Conservation (phyloP, 2,113 vertebrate species). For the Rhegmatorhina hoffmannsi region DNA sequence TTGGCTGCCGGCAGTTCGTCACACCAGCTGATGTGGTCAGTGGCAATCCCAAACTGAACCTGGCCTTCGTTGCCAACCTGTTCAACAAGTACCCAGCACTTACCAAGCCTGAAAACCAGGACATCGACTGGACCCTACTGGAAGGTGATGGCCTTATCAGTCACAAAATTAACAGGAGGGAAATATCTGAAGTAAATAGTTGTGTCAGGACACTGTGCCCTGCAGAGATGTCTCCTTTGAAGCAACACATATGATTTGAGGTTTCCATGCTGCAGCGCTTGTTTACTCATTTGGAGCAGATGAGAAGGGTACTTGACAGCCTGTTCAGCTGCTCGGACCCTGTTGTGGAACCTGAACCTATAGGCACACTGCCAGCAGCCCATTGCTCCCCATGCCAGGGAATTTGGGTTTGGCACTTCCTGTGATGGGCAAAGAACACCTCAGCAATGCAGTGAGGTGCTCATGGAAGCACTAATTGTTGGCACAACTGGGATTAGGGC, state of each 20-base stretch:
- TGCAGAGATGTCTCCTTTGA: background rate
- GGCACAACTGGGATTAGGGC: background rate
- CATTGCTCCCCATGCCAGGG: fast-evolving
- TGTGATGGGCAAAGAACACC: background rate
- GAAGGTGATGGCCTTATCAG: slow-evolving; percentile 77
- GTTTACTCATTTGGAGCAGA: background rate
- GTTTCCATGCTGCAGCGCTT: background rate
- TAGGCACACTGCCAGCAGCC: background rate
- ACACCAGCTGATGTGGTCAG: slow-evolving; percentile 88
- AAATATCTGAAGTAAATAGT: background rate
- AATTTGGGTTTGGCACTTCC: background rate
- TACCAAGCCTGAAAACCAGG: slow-evolving; percentile 92
- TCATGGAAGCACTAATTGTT: background rate
- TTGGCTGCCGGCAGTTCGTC: slow-evolving; percentile 94
- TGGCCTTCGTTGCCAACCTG: slow-evolving; percentile 96
- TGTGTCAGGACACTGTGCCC: background rate
- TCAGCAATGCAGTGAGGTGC: background rate
- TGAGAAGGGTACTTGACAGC: background rate
- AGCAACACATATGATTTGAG: background rate
- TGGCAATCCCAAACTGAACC: slow-evolving; percentile 93
- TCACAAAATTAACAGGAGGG: background rate
- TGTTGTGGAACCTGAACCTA: background rate
- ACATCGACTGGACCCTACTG: slow-evolving; percentile 88
- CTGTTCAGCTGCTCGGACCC: background rate
- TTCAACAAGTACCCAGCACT: slow-evolving; percentile 97